A percentile compares a stretch with the other conserved stretches of the same genome.
Conservation (phyloP, 2,888 invertebrate species). For the Tethea ocularis region DNA sequence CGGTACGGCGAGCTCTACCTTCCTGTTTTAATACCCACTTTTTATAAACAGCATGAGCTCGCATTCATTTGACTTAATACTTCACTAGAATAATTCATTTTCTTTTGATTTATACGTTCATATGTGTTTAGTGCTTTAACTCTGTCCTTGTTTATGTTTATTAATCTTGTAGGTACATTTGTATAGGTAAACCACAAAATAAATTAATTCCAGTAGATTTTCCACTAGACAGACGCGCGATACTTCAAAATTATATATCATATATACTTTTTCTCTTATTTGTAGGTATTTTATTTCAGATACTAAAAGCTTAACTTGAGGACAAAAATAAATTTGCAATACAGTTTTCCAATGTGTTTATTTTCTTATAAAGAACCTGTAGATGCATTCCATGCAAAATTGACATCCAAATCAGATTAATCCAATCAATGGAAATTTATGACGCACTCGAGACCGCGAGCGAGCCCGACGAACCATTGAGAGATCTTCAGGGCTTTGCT, state of each 20-base stretch:
- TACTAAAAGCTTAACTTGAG: constrained; percentile 5
- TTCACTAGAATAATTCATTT: constrained; percentile 33
- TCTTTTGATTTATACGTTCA: not conserved
- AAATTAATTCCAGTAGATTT: not conserved
- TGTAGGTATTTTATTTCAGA: too few species aligned
- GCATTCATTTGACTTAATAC: constrained; percentile 46
- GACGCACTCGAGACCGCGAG: constrained; percentile 78
- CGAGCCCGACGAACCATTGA: constrained; percentile 62
- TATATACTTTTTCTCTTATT: too few species aligned
- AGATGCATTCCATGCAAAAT: constrained; percentile 74
- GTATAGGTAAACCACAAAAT: not conserved
- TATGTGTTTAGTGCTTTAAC: not conserved
- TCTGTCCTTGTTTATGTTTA: not conserved
- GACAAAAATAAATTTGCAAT: constrained; percentile 25
- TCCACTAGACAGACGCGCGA: too few species aligned
- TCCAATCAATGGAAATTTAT: constrained; percentile 84
- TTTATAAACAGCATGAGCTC: constrained; percentile 59
- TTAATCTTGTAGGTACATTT: not conserved
- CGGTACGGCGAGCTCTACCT: constrained; percentile 58
- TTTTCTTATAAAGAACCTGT: constrained; percentile 74
- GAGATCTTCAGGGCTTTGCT: constrained; percentile 67
- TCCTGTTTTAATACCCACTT: constrained; percentile 69
- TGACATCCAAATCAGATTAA: constrained; percentile 84
- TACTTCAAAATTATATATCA: too few species aligned
- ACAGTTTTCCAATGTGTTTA: constrained; percentile 62